Conservation (phyloP, 1,140 invertebrate species). For the Trichomalopsis sarcophagae region DNA sequence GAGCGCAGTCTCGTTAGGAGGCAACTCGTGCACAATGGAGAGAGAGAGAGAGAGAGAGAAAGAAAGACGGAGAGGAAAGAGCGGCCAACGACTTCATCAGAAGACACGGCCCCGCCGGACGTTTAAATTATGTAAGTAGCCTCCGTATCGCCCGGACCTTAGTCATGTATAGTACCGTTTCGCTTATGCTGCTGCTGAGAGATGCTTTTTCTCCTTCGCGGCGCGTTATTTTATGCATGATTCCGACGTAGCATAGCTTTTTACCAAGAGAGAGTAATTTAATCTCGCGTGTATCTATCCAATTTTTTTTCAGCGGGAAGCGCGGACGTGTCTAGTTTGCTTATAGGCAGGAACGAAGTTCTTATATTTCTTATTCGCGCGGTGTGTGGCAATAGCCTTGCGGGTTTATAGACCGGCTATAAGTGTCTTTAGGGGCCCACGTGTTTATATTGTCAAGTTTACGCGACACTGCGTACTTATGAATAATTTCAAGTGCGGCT, state of each 20-base stretch:
- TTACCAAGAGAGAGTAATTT: not conserved
- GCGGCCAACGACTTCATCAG: constrained; percentile 57
- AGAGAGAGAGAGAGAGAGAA: not conserved
- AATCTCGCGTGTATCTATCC: not conserved
- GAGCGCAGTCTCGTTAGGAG: constrained; percentile 24
- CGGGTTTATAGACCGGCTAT: no score
- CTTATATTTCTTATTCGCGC: not conserved
- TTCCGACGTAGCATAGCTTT: not conserved
- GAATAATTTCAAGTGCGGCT: no score
- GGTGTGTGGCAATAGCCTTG: no score
- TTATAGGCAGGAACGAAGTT: not conserved
- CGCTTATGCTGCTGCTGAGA: not conserved
- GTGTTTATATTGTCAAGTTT: no score
- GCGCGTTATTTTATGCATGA: not conserved
- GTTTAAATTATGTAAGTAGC: constrained; percentile 69
- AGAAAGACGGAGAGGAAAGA: not conserved
- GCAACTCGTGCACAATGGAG: constrained; percentile 28
- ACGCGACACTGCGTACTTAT: no score
- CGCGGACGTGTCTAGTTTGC: no score
- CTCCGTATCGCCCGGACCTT: constrained; percentile 11
- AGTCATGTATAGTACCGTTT: not conserved
- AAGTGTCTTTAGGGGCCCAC: no score
- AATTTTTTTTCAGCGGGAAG: not conserved
- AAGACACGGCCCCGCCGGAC: constrained; percentile 59
- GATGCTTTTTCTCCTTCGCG: not conserved